Evolutionary conservation across 92 coral and sea anemone species (phyloP).

Genomic region (Phenganax subtilis): DNA sequence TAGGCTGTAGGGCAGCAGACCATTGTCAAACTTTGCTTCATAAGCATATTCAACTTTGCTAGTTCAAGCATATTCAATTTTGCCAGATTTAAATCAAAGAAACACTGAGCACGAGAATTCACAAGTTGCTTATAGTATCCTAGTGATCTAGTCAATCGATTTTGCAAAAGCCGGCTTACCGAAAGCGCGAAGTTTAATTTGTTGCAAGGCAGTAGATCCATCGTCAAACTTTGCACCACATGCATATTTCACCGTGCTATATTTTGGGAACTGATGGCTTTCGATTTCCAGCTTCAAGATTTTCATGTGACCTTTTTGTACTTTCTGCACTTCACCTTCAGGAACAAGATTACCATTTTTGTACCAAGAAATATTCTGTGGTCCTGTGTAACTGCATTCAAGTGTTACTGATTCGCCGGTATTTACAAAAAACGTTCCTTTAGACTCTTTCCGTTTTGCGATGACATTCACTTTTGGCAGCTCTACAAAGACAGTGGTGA

Average conservation of each 20-base stretch:
- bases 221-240: neutral
- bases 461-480: neutral
- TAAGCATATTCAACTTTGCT: too few species aligned
- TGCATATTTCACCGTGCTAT: neutral
- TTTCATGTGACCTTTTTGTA: neutral
- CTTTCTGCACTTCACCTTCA: neutral
- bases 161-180: neutral
- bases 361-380: neutral
- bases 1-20: too few species aligned
- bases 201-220: neutral
- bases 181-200: neutral
- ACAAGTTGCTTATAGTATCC: too few species aligned
- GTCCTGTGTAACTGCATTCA: neutral
- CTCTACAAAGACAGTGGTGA: neutral
- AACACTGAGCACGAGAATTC: too few species aligned
- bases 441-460: too few species aligned
- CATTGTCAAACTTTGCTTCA: too few species aligned
- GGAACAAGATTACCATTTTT: neutral
- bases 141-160: neutral
- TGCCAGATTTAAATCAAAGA: too few species aligned
- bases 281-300: neutral
- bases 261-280: neutral
- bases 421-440: neutral
- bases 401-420: neutral
- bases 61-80: too few species aligned